These are phyloP conservation scores for Gymnothorax javanicus DNA, from an alignment of 2,797 vertebrate genomes.

Conservation along the genomic window DNA sequence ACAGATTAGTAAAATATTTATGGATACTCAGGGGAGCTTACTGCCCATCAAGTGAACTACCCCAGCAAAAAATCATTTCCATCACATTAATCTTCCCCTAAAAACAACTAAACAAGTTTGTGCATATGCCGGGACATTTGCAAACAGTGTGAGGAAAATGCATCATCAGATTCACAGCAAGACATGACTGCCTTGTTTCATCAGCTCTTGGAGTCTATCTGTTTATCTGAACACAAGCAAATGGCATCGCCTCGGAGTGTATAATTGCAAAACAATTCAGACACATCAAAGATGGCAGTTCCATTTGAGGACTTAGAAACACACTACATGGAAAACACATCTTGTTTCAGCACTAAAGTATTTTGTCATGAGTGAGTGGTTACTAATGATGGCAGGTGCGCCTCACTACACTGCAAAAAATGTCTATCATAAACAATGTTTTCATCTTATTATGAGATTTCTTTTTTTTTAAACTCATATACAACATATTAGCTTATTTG, in stretches of 20 bases:
- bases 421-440: no score
- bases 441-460: no score
- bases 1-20: background rate
- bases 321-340: background rate
- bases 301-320: background rate
- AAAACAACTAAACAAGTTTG: background rate
- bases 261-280: background rate
- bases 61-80: background rate
- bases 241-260: background rate
- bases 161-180: background rate
- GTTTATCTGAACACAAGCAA: background rate
- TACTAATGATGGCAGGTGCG: constrained; percentile 49
- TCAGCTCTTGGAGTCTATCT: no score
- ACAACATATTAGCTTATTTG: no score
- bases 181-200: background rate
- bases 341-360: background rate
- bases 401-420: constrained; percentile 17
- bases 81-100: background rate
- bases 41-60: background rate
- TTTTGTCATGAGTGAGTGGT: constrained; percentile 38
- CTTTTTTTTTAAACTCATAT: no score
- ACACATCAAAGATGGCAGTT: background rate
- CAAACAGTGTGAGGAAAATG: background rate
- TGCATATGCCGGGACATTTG: background rate
- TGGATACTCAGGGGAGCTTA: background rate